phyloP scores from a whole-genome alignment of 2,797 vertebrate genomes.

The Acanthurus tractus region DNA sequence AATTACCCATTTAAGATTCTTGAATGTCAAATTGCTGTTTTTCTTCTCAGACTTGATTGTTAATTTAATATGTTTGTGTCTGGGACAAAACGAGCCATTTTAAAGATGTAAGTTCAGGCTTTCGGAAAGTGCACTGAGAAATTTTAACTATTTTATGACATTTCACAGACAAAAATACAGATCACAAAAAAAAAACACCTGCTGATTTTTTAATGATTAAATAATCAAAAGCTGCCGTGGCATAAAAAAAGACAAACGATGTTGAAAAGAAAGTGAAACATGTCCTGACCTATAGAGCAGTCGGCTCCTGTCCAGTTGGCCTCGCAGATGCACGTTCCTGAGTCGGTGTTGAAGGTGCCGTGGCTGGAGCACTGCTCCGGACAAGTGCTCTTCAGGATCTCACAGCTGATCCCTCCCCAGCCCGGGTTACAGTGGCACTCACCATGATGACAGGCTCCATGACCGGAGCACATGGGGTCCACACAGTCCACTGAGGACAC shows the following conservation, averaged over 20 bases:
- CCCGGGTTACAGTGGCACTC: constrained; percentile 97
- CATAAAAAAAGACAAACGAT: rapidly evolving
- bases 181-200: background rate
- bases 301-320: constrained; percentile 95
- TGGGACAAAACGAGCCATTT: constrained; percentile 1
- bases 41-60: background rate
- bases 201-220: background rate
- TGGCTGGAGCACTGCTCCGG: constrained; percentile 97
- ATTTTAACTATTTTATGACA: background rate
- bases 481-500: constrained; percentile 90
- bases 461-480: constrained; percentile 93
- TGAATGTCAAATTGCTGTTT: too few relatives aligned
- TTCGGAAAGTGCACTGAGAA: background rate
- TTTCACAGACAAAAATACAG: background rate
- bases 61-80: background rate
- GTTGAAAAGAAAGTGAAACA: constrained; percentile 7
- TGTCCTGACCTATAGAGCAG: constrained; percentile 92
- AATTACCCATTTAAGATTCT: background rate
- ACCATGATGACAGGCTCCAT: constrained; percentile 94
- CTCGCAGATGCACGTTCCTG: constrained; percentile 92
- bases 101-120: background rate
- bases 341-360: constrained; percentile 93
- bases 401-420: constrained; percentile 95
- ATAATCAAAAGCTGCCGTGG: too few relatives aligned
- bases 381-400: constrained; percentile 94